Base-by-base conservation (phyloP, 2,888 invertebrate species). In the Molanna angustata region DNA sequence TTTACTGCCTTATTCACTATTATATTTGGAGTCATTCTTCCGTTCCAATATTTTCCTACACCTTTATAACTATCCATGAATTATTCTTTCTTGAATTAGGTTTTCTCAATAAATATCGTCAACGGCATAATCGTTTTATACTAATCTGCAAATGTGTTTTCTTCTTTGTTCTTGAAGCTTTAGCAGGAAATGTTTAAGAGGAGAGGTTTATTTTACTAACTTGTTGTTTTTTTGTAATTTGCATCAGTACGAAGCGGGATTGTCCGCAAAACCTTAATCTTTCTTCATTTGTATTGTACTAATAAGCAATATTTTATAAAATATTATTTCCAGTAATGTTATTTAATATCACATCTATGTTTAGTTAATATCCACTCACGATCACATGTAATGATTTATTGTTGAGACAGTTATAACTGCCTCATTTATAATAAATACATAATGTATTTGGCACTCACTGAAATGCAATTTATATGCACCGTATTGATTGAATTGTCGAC, bases 311-410 rank as follows among this genome's bases (percentile, higher is more conserved):
- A 43, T 27, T 27, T 27, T n/a, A n/a, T n/a, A n/a, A 49, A 49
- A 59, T 50, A 44, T 50, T 22, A 44, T 41, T 48, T 40, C 27
- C 21, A 42, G 42, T 44, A 32, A 46, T 45, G 45, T 51, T 45
- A 20, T 22, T 49, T 48, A 46, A 11, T 14, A 47, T 40, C 37
- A 44, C 48, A 21, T 53, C 27, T 49, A 20, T 53, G 45, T 49
- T 45, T 54, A 54, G 54, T 46, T 46, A 42, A 49, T 42, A 44
- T 68, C 78, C 82, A 82, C 82, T 82, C 82, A 83, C 82, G 79
- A 80, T 81, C 82, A 83, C 82, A 82, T 82, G 82, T 83, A 82
- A 80, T 82, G 82, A 82, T 82, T 81, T 69, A 60, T 70, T 51
- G 2, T 31, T 35, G 45, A 48, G 49, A 45, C 47, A 18, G 17